A percentile compares a stretch with the other conserved stretches of the same genome.
Evolutionary conservation across 2,888 invertebrate species (phyloP).

Genomic region (Apomyelois bistriatella): DNA sequence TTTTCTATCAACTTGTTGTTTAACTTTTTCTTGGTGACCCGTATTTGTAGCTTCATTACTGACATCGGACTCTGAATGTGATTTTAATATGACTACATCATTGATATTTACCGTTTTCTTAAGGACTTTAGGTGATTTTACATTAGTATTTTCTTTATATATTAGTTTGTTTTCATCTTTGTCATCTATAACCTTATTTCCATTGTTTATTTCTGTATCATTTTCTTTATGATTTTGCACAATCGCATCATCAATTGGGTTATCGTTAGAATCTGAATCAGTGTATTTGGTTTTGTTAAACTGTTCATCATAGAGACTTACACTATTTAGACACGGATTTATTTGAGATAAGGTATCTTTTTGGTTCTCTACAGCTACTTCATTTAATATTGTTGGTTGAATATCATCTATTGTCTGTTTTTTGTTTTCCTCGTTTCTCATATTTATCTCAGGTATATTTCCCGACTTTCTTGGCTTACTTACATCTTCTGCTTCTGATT

Average conservation of each 20-base stretch:
- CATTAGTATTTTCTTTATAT: neutral
- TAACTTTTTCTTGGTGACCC: slow-evolving; percentile 18
- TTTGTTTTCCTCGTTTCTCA: neutral
- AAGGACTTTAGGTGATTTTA: neutral
- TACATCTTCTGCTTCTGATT: slow-evolving; percentile 5
- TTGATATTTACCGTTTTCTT: slow-evolving; percentile 15
- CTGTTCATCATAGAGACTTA: slow-evolving; percentile 55
- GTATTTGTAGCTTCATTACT: slow-evolving; percentile 18
- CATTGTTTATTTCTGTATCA: neutral
- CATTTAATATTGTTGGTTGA: neutral
- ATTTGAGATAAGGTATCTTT: neutral
- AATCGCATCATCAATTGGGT: neutral
- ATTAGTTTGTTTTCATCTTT: neutral
- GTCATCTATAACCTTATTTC: neutral
- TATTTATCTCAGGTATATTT: neutral
- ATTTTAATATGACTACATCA: slow-evolving; percentile 39
- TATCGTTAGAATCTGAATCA: slow-evolving; percentile 42
- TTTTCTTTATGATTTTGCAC: slow-evolving; percentile 14
- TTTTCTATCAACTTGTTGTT: slow-evolving; percentile 21
- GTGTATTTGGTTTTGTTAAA: slow-evolving; percentile 40
- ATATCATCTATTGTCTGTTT: neutral
- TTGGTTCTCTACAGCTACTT: neutral
- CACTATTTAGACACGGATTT: slow-evolving; percentile 59
- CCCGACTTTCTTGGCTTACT: neutral
- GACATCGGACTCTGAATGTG: slow-evolving; percentile 45